A percentile compares a stretch with the other conserved stretches of the same genome.
Evolutionary conservation across 1,140 invertebrate species (phyloP).

Genomic region (Ctenoplectra terminalis): DNA sequence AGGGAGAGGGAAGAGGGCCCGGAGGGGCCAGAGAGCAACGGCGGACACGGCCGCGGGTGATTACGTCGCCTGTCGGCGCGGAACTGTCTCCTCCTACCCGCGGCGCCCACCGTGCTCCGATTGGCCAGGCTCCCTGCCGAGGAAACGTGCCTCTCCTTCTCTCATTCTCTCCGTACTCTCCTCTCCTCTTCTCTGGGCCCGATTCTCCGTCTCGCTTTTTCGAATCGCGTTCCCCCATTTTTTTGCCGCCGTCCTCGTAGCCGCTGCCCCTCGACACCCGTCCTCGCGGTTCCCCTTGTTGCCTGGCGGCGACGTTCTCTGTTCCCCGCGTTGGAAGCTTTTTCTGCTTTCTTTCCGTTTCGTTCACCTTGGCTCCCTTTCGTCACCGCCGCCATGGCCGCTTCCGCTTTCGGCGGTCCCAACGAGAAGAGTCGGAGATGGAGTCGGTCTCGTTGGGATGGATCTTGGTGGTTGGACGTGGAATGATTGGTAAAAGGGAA

Average conservation of each 20-base stretch:
- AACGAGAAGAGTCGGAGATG: not conserved
- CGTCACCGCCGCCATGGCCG: slow-evolving; percentile 19
- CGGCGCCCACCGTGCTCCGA: slow-evolving; percentile 77
- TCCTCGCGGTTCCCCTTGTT: not conserved
- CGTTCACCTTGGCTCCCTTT: slow-evolving; percentile 47
- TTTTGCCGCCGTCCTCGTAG: slow-evolving; percentile 4
- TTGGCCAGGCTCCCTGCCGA: slow-evolving; percentile 72
- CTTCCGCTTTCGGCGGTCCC: slow-evolving; percentile 23
- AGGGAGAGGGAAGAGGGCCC: slow-evolving; percentile 66
- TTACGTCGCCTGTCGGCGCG: slow-evolving; percentile 81
- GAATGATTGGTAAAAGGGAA: not conserved
- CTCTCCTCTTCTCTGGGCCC: slow-evolving; percentile 29
- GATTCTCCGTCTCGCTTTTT: slow-evolving; percentile 35
- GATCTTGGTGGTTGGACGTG: not conserved
- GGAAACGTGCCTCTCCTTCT: slow-evolving; percentile 56
- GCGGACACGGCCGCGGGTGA: slow-evolving; percentile 79
- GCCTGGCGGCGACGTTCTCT: slow-evolving; percentile 3
- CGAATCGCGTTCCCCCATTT: slow-evolving; percentile 53
- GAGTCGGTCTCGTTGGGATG: not conserved
- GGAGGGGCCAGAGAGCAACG: slow-evolving; percentile 71
- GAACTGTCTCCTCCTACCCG: slow-evolving; percentile 82
- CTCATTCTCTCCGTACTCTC: slow-evolving; percentile 45
- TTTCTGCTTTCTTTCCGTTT: slow-evolving; percentile 49
- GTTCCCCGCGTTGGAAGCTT: not conserved
- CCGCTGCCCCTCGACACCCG: slow-evolving; percentile 15